A percentile compares a stretch with the other conserved stretches of the same genome.
These are phyloP conservation scores for Gnathonemus echidnorhynchus DNA, from an alignment of 2,113 vertebrate genomes.

Conservation along the genomic window DNA sequence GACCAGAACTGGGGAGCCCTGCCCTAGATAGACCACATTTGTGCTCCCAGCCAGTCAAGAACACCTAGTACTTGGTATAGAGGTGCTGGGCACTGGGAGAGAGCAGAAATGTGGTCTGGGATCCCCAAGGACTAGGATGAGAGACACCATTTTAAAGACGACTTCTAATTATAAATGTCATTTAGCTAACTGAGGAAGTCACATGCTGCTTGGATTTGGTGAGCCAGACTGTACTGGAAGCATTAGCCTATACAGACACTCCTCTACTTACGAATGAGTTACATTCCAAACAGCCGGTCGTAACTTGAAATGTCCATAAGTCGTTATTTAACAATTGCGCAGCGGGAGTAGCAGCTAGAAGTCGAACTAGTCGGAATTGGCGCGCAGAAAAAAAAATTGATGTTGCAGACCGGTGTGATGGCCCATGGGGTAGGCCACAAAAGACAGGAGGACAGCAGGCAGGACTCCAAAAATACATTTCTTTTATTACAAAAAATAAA, in stretches of 20 bases:
- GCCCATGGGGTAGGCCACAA: too few relatives aligned
- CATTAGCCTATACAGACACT: neutral
- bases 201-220: neutral
- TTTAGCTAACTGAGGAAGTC: neutral
- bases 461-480: too few relatives aligned
- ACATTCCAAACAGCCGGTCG: too few relatives aligned
- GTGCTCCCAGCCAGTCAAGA: neutral
- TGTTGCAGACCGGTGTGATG: too few relatives aligned
- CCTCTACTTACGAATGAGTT: too few relatives aligned
- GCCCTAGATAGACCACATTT: neutral
- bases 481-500: too few relatives aligned
- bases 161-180: neutral
- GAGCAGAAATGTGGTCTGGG: neutral
- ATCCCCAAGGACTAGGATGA: neutral
- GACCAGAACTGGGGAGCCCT: neutral
- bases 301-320: too few relatives aligned
- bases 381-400: too few relatives aligned
- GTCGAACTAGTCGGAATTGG: too few relatives aligned
- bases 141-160: neutral
- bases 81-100: neutral
- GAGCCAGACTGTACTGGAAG: neutral
- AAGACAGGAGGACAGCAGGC: too few relatives aligned
- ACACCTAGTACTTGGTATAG: neutral
- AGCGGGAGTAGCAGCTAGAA: too few relatives aligned
- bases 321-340: too few relatives aligned